Conservation (phyloP, 2,888 invertebrate genomes). For the Troilus luridus region DNA sequence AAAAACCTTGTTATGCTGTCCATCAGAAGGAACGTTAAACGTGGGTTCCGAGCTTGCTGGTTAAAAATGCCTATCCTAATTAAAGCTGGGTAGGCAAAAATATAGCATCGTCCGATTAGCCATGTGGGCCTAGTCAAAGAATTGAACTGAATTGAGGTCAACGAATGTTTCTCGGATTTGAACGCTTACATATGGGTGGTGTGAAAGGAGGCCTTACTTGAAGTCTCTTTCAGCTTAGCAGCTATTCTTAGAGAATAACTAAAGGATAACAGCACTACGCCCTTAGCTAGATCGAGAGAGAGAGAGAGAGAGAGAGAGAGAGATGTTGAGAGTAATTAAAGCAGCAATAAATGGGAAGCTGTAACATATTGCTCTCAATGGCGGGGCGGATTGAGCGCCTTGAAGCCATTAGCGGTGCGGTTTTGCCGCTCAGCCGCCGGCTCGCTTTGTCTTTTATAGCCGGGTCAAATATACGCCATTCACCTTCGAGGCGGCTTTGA, state of each 20-base stretch:
- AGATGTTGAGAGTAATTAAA: conserved; percentile 6
- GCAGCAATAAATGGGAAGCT: conserved; percentile 5
- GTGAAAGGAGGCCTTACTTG: not conserved
- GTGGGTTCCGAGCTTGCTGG: no score
- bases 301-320: not conserved
- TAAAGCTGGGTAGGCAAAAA: no score
- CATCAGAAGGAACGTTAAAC: no score
- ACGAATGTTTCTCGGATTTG: no score
- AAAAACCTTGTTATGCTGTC: no score
- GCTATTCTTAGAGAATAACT: not conserved
- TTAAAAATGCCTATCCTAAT: no score
- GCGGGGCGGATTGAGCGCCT: not conserved
- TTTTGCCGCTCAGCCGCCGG: not conserved
- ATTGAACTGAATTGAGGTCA: no score
- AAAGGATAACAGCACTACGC: not conserved
- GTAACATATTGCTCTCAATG: conserved; percentile 4
- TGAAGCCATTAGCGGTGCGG: not conserved
- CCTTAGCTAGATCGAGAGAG: not conserved
- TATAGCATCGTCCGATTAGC: no score
- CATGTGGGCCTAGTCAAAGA: no score
- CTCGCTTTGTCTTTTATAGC: not conserved
- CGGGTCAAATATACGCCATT: conserved; percentile 15
- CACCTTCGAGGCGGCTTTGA: not conserved
- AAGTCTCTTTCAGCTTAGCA: not conserved
- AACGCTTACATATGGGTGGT: no score